A percentile compares a stretch with the other conserved stretches of the same genome.
Conservation (phyloP, 1,140 invertebrate genomes). For the Sminthurides bifidus region DNA sequence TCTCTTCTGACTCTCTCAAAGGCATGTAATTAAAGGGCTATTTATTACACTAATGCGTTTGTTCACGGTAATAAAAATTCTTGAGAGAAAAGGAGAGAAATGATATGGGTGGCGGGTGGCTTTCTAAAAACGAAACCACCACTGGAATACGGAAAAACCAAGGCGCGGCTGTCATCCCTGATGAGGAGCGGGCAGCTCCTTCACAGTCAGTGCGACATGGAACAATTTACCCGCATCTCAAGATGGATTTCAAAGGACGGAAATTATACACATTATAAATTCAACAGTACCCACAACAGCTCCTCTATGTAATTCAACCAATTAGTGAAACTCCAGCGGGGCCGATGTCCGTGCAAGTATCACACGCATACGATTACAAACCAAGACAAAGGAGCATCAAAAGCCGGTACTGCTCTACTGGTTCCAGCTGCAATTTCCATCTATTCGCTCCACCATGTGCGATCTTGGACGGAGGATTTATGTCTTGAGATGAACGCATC, state of each 20-base stretch:
- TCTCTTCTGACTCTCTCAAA: background rate
- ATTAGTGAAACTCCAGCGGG: no score
- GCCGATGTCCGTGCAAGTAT: no score
- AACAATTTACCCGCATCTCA: background rate
- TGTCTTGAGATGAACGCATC: no score
- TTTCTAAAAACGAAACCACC: background rate
- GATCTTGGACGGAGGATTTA: no score
- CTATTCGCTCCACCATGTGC: no score
- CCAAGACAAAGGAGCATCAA: no score
- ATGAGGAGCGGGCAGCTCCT: background rate
- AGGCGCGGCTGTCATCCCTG: background rate
- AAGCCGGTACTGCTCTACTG: no score
- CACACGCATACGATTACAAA: no score
- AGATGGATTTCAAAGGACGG: background rate
- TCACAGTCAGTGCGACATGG: background rate
- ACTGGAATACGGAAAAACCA: background rate
- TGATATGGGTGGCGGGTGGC: background rate
- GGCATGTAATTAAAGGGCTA: constrained; percentile 24
- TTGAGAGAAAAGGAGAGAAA: constrained; percentile 11
- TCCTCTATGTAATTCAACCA: constrained; percentile 11
- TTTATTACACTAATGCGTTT: constrained; percentile 24
- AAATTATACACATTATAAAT: no score
- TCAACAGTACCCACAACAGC: no score
- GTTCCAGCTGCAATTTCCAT: no score
- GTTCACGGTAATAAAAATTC: constrained; percentile 26